phyloP scores from a whole-genome alignment of 2,888 invertebrate species.

The Ganaspis brasiliensis region DNA sequence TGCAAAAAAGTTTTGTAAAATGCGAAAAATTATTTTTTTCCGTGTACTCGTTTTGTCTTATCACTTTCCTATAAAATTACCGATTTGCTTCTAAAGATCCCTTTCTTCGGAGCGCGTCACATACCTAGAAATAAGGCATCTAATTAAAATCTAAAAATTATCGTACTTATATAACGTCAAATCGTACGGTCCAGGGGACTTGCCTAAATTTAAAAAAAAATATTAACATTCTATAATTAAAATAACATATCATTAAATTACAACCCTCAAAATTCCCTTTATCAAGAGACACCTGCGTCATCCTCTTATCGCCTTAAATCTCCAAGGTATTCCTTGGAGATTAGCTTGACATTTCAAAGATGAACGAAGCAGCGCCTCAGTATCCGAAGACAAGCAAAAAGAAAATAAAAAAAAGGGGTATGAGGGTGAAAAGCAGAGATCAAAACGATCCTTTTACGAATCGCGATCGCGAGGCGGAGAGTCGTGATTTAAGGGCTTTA shows the following conservation, averaged over 20 bases:
- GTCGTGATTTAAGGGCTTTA: constrained; percentile 65
- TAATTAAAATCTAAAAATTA: too few species aligned
- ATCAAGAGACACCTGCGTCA: constrained; percentile 1
- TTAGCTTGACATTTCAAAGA: constrained; percentile 13
- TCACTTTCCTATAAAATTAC: too few species aligned
- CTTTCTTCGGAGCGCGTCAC: too few species aligned
- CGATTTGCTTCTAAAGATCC: too few species aligned
- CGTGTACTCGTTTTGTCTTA: too few species aligned
- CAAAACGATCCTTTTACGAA: constrained; percentile 45
- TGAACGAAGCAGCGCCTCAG: constrained; percentile 13
- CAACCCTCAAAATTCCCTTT: not conserved
- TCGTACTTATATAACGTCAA: too few species aligned
- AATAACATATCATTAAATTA: not conserved
- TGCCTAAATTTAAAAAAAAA: too few species aligned
- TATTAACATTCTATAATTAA: not conserved
- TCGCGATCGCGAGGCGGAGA: constrained; percentile 55
- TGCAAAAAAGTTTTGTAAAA: too few species aligned
- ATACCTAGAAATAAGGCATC: too few species aligned
- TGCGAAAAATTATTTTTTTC: too few species aligned
- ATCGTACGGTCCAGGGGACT: too few species aligned
- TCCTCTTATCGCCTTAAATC: constrained; percentile 9
- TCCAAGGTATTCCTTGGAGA: constrained; percentile 11
- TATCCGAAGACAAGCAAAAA: constrained; percentile 24
- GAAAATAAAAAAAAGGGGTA: constrained; percentile 27
- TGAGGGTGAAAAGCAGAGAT: constrained; percentile 45